A percentile compares a stretch with the other conserved stretches of the same genome.
Evolutionary conservation across 2,113 vertebrate genomes (phyloP).

Genomic region (Oreochromis niloticus): DNA sequence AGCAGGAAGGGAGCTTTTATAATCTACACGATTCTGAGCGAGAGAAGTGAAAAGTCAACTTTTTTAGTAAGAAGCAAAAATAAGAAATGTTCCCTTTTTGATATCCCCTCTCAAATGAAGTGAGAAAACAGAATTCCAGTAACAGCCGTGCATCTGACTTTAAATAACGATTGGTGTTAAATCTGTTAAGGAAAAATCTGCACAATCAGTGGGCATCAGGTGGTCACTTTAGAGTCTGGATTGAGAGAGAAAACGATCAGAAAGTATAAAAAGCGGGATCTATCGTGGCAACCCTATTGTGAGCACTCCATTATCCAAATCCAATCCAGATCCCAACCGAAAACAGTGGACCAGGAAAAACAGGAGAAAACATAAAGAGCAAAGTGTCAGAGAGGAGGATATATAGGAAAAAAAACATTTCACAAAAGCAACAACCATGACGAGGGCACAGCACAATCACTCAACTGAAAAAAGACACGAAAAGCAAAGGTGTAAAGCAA

Average conservation of each 20-base stretch:
- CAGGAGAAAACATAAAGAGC: constrained; percentile 57
- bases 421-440: constrained; percentile 35
- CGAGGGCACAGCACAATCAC: constrained; percentile 85
- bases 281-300: constrained; percentile 98
- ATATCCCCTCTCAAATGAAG: neutral
- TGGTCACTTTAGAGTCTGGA: neutral
- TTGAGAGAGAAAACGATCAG: neutral
- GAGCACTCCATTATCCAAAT: constrained; percentile 92
- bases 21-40: neutral
- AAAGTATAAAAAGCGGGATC: constrained; percentile 40
- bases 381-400: constrained; percentile 71
- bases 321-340: constrained; percentile 87
- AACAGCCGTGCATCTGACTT: neutral
- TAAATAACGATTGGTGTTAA: neutral
- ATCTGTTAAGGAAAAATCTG: neutral
- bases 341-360: constrained; percentile 59
- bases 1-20: neutral
- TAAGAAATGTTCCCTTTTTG: neutral
- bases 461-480: constrained; percentile 74
- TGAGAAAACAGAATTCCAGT: neutral
- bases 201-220: neutral
- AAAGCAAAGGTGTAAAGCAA: constrained; percentile 59
- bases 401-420: neutral
- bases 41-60: neutral
- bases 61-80: neutral